A percentile compares a stretch with the other conserved stretches of the same genome.
These are phyloP conservation scores for Fulica atra DNA, from an alignment of 2,113 vertebrate genomes.

Conservation along the genomic window DNA sequence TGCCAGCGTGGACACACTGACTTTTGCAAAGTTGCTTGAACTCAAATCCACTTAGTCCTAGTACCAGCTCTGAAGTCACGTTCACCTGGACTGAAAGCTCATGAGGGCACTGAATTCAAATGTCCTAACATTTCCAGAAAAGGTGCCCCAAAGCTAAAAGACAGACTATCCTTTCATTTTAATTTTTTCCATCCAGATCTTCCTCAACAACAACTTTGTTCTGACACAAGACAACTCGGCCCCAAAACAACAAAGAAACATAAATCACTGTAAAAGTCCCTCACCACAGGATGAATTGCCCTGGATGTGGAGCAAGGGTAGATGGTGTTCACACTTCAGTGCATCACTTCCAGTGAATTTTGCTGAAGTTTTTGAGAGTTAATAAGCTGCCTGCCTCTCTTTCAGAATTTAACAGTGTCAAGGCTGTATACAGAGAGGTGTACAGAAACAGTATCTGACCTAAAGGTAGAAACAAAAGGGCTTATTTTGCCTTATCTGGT, in stretches of 20 bases:
- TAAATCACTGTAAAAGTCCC: neutral
- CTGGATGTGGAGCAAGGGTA: neutral
- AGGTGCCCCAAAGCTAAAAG: neutral
- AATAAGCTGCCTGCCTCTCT: neutral
- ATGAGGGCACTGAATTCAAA: neutral
- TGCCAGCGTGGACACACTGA: neutral
- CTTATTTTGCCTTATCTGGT: constrained; percentile 40
- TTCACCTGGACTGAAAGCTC: neutral
- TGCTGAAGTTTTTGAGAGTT: constrained; percentile 1
- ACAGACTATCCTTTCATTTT: neutral
- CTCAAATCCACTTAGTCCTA: neutral
- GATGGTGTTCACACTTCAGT: neutral
- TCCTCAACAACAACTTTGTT: neutral
- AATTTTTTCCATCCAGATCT: neutral
- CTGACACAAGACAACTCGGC: neutral
- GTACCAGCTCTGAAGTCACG: neutral
- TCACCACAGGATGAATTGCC: neutral
- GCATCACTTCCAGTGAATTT: neutral
- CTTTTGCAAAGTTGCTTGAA: neutral
- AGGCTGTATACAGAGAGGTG: neutral
- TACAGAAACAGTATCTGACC: neutral
- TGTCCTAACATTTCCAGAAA: neutral
- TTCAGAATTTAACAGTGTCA: neutral
- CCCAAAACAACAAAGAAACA: neutral
- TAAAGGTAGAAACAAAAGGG: constrained; percentile 38